These are phyloP conservation scores for Prionailurus viverrinus DNA, from an alignment of 2,113 vertebrate species.

Conservation along the genomic window DNA sequence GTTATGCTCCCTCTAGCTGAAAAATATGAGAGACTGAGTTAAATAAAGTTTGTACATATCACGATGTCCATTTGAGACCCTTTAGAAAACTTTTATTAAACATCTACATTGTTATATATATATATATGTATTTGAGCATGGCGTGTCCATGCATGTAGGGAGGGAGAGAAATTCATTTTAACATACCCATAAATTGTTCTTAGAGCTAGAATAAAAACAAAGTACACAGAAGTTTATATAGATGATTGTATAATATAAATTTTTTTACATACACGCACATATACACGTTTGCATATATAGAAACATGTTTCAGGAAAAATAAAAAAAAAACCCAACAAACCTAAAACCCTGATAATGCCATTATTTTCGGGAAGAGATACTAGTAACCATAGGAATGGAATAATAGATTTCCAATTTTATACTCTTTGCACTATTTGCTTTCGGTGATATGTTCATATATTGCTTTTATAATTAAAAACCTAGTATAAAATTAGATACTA, in stretches of 20 bases:
- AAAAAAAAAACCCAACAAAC: neutral
- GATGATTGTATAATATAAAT: neutral
- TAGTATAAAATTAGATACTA: neutral
- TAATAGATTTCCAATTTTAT: neutral
- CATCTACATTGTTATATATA: neutral
- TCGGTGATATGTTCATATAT: neutral
- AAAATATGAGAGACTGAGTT: neutral
- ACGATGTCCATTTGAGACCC: neutral
- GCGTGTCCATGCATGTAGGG: neutral
- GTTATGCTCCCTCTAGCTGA: neutral
- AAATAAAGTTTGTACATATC: neutral
- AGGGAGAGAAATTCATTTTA: neutral
- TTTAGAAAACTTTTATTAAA: neutral
- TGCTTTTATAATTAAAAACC: slow-evolving; percentile 26
- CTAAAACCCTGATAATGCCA: neutral
- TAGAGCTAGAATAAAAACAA: neutral
- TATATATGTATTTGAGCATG: neutral
- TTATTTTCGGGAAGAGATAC: neutral
- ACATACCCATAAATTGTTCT: neutral
- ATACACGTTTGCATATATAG: neutral
- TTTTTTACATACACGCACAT: neutral
- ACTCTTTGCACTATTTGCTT: neutral
- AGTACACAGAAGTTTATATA: neutral
- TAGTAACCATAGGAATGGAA: neutral
- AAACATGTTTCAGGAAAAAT: neutral